Evolutionary conservation across 1,140 invertebrate species (phyloP).

Genomic region (Musca vetustissima): DNA sequence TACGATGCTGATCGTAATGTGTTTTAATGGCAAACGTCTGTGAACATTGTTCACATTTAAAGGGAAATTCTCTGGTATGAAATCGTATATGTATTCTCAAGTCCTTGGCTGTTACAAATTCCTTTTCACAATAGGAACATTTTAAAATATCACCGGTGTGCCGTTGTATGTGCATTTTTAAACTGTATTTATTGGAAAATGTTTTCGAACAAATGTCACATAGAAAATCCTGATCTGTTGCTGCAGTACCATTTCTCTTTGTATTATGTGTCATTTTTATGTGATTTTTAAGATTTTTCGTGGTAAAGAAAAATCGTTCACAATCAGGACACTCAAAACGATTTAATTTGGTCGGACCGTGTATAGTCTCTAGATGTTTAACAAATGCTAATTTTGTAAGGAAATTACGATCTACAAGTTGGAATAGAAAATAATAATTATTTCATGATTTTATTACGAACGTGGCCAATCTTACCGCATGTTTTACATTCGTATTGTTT

Average conservation of each 20-base stretch:
- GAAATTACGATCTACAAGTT: background rate
- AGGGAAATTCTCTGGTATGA: constrained; percentile 25
- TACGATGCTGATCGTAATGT: constrained; percentile 20
- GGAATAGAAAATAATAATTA: background rate
- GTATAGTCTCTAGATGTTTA: constrained; percentile 6
- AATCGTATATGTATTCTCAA: constrained; percentile 26
- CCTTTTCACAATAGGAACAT: constrained; percentile 22
- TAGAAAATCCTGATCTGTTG: background rate
- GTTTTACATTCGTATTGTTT: constrained; percentile 7
- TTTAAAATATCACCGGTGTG: constrained; percentile 20
- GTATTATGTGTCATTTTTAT: constrained; percentile 1
- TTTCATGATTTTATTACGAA: too few relatives aligned
- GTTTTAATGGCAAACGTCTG: constrained; percentile 14
- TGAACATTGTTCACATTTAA: constrained; percentile 12
- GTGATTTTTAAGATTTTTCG: constrained; percentile 5
- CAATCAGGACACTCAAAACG: constrained; percentile 15
- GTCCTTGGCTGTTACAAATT: constrained; percentile 24
- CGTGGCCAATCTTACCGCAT: constrained; percentile 23
- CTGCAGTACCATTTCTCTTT: background rate
- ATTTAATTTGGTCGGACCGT: constrained; percentile 7
- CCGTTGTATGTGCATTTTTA: constrained; percentile 24
- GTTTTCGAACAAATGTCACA: constrained; percentile 20
- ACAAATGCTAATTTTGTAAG: constrained; percentile 7
- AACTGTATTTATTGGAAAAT: constrained; percentile 12
- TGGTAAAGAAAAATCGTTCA: background rate